Percentiles rank a stretch among this genome's conserved stretches.
These are phyloP conservation scores for Ganaspis brasiliensis DNA, from an alignment of 2,888 invertebrate species.

Conservation along the genomic window DNA sequence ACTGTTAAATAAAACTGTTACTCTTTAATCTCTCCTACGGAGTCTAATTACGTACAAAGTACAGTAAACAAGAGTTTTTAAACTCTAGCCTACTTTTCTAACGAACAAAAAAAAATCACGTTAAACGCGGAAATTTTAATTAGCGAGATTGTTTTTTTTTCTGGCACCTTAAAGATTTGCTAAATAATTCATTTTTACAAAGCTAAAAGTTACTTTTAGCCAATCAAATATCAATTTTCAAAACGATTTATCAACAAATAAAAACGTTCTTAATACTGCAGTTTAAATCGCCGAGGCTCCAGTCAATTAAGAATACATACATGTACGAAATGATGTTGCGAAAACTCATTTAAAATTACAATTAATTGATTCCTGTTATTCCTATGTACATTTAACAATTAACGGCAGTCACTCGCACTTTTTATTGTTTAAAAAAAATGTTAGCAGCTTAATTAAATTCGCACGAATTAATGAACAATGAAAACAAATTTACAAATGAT, in stretches of 20 bases:
- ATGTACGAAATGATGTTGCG: slow-evolving; percentile 27
- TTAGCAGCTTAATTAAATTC: not conserved
- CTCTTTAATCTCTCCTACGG: slow-evolving; percentile 33
- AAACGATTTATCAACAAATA: slow-evolving; percentile 1
- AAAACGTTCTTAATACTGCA: slow-evolving; percentile 47
- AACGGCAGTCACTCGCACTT: slow-evolving; percentile 69
- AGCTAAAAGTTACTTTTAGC: not conserved
- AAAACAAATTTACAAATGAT: slow-evolving; percentile 83
- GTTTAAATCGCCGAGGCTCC: not conserved
- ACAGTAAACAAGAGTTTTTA: not conserved
- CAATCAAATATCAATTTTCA: not conserved
- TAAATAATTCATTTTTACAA: not conserved
- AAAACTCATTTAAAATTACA: slow-evolving; percentile 33
- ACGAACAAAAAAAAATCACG: not conserved
- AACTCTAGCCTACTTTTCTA: not conserved
- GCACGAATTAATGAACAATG: slow-evolving; percentile 5
- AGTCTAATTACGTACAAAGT: slow-evolving; percentile 31
- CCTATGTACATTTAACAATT: slow-evolving; percentile 68
- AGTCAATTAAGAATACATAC: slow-evolving; percentile 44
- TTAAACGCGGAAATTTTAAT: slow-evolving; percentile 5
- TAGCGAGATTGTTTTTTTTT: slow-evolving; percentile 8
- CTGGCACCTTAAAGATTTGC: not conserved
- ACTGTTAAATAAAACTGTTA: slow-evolving; percentile 47
- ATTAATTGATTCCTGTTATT: slow-evolving; percentile 45
- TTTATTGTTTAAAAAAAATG: slow-evolving; percentile 12